phyloP scores from a whole-genome alignment of 2,888 invertebrate genomes.

The Orchestes rusci region DNA sequence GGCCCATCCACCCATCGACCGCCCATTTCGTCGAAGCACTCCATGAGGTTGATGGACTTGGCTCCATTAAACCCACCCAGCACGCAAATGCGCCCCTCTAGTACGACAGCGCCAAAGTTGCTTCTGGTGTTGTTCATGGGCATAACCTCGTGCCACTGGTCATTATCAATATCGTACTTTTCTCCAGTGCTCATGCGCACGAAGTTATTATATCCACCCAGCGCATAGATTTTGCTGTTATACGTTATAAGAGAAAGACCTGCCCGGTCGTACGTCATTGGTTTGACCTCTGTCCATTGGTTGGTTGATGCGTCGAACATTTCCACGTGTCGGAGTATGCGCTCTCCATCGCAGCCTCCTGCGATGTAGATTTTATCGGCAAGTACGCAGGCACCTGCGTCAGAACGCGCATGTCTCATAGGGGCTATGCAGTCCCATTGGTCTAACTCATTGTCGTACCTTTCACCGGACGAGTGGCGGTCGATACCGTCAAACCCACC shows the following conservation, averaged over 20 bases:
- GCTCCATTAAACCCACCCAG: constrained; percentile 80
- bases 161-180: constrained; percentile 25
- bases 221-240: constrained; percentile 61
- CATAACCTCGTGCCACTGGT: constrained; percentile 60
- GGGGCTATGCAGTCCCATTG: constrained; percentile 72
- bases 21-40: constrained; percentile 59
- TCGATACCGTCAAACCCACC: constrained; percentile 76
- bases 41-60: constrained; percentile 66
- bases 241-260: constrained; percentile 68
- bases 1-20: constrained; percentile 63
- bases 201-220: constrained; percentile 69
- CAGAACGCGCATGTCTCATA: constrained; percentile 70
- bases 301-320: constrained; percentile 61
- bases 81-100: constrained; percentile 71
- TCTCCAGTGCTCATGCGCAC: constrained; percentile 23
- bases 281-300: constrained; percentile 65
- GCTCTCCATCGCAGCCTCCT: constrained; percentile 61
- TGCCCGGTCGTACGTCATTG: constrained; percentile 67
- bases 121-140: constrained; percentile 72
- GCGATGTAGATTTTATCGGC: constrained; percentile 48
- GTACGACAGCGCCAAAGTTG: constrained; percentile 70
- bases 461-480: constrained; percentile 70
- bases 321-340: constrained; percentile 68
- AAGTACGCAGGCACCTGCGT: constrained; percentile 67
- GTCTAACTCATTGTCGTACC: constrained; percentile 68